Percentiles rank a stretch among this genome's conserved stretches.
These are phyloP conservation scores for Dermolepida albohirtum DNA, from an alignment of 2,888 invertebrate species.

Conservation along the genomic window DNA sequence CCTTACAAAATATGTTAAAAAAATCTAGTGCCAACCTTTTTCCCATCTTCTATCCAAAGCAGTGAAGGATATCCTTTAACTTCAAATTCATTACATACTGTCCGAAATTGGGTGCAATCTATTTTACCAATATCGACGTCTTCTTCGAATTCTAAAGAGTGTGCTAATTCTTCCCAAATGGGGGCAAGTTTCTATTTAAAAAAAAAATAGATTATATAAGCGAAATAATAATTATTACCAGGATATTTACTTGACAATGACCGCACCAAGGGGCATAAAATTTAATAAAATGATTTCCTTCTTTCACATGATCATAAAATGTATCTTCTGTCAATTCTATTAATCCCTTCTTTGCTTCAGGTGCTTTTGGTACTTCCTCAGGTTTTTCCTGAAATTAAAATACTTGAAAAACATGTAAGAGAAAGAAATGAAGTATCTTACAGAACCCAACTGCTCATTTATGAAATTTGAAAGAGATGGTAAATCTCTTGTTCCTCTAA, in stretches of 20 bases:
- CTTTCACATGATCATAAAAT: constrained; percentile 77
- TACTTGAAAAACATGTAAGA: background rate
- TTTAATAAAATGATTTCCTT: constrained; percentile 87
- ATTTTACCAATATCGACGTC: constrained; percentile 82
- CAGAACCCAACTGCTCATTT: constrained; percentile 75
- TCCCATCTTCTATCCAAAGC: constrained; percentile 88
- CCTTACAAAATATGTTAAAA: constrained; percentile 2
- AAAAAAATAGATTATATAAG: constrained; percentile 34
- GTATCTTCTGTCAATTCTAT: constrained; percentile 81
- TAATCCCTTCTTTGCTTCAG: constrained; percentile 73
- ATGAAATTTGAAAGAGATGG: constrained; percentile 82
- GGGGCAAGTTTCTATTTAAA: constrained; percentile 78
- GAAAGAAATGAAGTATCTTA: constrained; percentile 46
- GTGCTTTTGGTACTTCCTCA: constrained; percentile 62
- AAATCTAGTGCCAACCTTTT: constrained; percentile 71
- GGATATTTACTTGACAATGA: constrained; percentile 77
- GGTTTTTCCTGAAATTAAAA: constrained; percentile 53
- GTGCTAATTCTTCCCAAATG: constrained; percentile 85
- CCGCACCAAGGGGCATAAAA: constrained; percentile 95
- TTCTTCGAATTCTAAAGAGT: constrained; percentile 74
- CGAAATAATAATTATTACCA: constrained; percentile 25
- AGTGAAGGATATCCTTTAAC: constrained; percentile 90
- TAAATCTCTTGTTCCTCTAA: constrained; percentile 82
- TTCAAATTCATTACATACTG: constrained; percentile 82
- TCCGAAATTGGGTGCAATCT: constrained; percentile 83